Conservation (phyloP, 2,888 invertebrate genomes). For the Synergus umbraculus region DNA sequence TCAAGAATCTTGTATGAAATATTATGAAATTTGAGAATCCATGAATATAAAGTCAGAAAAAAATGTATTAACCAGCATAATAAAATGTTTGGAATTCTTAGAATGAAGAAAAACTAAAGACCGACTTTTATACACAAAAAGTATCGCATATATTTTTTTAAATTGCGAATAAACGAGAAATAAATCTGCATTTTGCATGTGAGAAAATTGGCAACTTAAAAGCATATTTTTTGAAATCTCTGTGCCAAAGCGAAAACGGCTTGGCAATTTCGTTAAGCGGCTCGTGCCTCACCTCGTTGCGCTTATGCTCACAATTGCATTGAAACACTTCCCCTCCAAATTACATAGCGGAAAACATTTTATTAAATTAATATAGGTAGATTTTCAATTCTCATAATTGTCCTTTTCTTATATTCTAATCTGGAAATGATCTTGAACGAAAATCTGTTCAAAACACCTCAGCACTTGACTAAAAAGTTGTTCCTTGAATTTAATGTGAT, state of each 20-base stretch:
- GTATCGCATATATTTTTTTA: not conserved
- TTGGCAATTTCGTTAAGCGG: constrained; percentile 9
- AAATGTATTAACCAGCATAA: not conserved
- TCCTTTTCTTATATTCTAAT: too few species aligned
- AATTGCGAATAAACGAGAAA: not conserved
- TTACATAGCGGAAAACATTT: not conserved
- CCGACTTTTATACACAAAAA: not conserved
- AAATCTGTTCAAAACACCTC: too few species aligned
- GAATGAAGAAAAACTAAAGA: not conserved
- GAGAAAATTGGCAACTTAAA: not conserved
- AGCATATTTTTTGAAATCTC: not conserved
- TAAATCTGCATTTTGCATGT: not conserved
- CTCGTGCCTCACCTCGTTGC: not conserved
- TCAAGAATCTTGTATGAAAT: constrained; percentile 14
- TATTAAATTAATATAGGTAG: not conserved
- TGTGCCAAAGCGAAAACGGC: not conserved
- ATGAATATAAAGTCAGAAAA: not conserved
- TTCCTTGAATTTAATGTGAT: too few species aligned
- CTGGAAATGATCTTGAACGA: too few species aligned
- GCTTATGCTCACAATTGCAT: not conserved
- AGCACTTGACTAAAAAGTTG: too few species aligned
- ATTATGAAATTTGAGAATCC: not conserved
- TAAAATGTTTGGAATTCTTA: not conserved
- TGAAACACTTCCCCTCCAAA: not conserved
- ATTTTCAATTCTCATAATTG: too few species aligned